Percentiles rank a stretch among this genome's conserved stretches.
These are phyloP conservation scores for Zosterops borbonicus DNA, from an alignment of 2,113 vertebrate genomes.

Conservation along the genomic window DNA sequence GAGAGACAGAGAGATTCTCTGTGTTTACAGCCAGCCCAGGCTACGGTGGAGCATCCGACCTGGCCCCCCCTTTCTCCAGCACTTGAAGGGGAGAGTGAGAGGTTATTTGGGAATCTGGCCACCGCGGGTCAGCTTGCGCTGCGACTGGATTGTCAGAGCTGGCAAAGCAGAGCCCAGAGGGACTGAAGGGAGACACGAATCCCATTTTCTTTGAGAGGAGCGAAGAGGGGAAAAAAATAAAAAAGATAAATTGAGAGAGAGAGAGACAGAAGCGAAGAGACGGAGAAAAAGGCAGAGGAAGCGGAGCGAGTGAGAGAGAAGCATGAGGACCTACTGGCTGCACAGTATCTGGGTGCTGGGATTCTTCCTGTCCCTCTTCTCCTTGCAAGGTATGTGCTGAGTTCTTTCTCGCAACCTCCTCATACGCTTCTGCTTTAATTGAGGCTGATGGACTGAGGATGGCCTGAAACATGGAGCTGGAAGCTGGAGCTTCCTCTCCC, in stretches of 20 bases:
- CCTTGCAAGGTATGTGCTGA: conserved; percentile 78
- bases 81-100: conserved; percentile 45
- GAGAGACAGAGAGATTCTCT: conserved; percentile 72
- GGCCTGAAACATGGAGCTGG: conserved; percentile 40
- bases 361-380: conserved; percentile 83
- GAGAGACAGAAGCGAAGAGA: conserved; percentile 22
- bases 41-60: conserved; percentile 60
- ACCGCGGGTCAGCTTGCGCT: conserved; percentile 56
- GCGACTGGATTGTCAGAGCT: conserved; percentile 62
- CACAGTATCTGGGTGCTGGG: conserved; percentile 85
- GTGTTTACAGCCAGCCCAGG: conserved; percentile 65
- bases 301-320: conserved; percentile 52
- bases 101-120: conserved; percentile 56
- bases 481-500: background rate
- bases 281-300: conserved; percentile 62
- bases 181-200: conserved; percentile 52
- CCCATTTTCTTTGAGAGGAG: conserved; percentile 27
- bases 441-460: conserved; percentile 16
- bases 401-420: conserved; percentile 6
- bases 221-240: background rate
- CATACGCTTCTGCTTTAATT: background rate
- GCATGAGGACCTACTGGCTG: conserved; percentile 85
- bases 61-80: conserved; percentile 42
- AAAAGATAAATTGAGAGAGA: conserved; percentile 27
- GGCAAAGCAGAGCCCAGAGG: conserved; percentile 60